Conservation (phyloP, 2,888 invertebrate genomes). For the Xestia c-nigrum region DNA sequence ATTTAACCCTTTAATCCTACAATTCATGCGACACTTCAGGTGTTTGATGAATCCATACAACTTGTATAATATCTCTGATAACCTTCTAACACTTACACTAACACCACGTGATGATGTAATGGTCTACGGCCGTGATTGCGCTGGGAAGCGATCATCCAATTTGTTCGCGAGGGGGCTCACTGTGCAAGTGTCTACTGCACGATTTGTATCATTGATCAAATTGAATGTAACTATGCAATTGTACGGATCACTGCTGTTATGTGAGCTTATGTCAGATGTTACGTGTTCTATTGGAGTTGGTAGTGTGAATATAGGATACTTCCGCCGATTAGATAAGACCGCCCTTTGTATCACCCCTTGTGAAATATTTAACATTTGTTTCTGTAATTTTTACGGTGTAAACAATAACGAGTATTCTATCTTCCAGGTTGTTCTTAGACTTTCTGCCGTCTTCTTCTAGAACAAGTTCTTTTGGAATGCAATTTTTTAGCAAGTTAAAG, state of each 20-base stretch:
- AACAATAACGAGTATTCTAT: too few species aligned
- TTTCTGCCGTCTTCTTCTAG: not conserved
- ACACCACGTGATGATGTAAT: slow-evolving; percentile 32
- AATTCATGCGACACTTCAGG: slow-evolving; percentile 8
- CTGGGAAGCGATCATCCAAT: slow-evolving; percentile 82
- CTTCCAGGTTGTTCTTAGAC: not conserved
- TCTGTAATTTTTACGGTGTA: too few species aligned
- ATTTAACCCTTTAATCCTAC: not conserved
- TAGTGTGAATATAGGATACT: not conserved
- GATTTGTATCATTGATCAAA: slow-evolving; percentile 61
- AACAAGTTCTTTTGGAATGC: not conserved
- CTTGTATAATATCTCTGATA: slow-evolving; percentile 31
- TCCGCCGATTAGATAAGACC: not conserved
- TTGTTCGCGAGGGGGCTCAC: slow-evolving; percentile 60
- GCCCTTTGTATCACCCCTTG: too few species aligned
- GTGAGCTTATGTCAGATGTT: slow-evolving; percentile 8
- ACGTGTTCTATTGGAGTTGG: not conserved
- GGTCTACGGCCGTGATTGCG: slow-evolving; percentile 56
- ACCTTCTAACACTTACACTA: slow-evolving; percentile 34
- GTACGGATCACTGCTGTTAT: slow-evolving; percentile 27
- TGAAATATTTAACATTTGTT: too few species aligned
- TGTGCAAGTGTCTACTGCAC: slow-evolving; percentile 38
- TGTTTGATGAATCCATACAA: slow-evolving; percentile 56
- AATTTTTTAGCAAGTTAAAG: not conserved
- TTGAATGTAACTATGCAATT: slow-evolving; percentile 57